Evolutionary conservation across 2,113 vertebrate genomes (phyloP).

Genomic region (Paramormyrops kingsleyae): DNA sequence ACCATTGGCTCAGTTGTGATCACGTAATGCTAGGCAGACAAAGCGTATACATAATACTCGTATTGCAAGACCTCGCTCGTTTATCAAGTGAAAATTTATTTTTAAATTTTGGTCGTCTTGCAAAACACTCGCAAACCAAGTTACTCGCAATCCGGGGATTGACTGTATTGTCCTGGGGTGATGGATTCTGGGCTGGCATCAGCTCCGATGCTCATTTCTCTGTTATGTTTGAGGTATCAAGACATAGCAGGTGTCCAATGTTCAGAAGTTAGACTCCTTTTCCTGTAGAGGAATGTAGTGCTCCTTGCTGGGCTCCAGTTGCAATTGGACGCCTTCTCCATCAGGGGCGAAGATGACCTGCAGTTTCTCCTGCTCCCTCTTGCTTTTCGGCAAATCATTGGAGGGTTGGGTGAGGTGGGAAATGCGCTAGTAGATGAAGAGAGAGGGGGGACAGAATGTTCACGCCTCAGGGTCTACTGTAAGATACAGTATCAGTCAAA

Average conservation of each 20-base stretch:
- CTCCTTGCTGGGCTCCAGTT: conserved; percentile 39
- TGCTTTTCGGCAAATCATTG: conserved; percentile 53
- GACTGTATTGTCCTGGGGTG: not conserved
- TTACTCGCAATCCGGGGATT: too few relatives aligned
- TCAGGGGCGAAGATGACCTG: conserved; percentile 46
- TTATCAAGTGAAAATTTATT: too few relatives aligned
- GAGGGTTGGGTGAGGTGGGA: conserved; percentile 52
- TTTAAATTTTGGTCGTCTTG: too few relatives aligned
- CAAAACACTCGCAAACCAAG: too few relatives aligned
- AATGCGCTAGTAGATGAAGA: conserved; percentile 44
- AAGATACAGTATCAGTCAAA: not conserved
- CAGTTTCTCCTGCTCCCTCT: conserved; percentile 51
- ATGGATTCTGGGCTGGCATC: not conserved
- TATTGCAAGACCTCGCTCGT: too few relatives aligned
- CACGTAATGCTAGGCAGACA: too few relatives aligned
- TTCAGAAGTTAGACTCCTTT: conserved; percentile 61
- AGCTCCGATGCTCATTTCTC: not conserved
- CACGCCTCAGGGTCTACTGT: not conserved
- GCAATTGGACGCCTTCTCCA: conserved; percentile 42
- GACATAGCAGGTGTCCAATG: not conserved
- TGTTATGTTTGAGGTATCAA: conserved; percentile 39
- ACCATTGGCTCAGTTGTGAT: too few relatives aligned
- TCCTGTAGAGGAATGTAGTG: conserved; percentile 55
- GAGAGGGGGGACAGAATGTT: not conserved
- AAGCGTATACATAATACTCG: too few relatives aligned